Base-by-base conservation (phyloP, 1,140 invertebrate genomes). In the Zaprionus capensis region DNA sequence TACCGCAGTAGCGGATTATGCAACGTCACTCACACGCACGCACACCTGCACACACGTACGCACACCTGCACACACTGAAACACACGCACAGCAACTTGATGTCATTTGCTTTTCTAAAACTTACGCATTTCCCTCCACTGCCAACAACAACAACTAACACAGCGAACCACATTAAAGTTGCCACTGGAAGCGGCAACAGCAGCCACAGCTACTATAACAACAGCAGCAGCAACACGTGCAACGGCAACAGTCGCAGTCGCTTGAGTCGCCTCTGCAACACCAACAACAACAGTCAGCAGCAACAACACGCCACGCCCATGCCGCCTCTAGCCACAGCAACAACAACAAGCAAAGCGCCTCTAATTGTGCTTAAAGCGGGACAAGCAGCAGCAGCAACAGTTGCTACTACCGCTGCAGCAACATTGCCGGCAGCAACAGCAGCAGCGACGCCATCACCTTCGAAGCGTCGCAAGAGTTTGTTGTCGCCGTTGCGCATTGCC, bases 401-500 rank as follows among this genome's bases (percentile, higher is more conserved):
- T 22, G 65, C 70, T 67, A 34, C 59, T 62, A 49, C 73, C 49
- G 72, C 71, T 63, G 34, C 61, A 58, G 34, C 69, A 74, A 46
- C 68, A 12, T 55, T 17, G 31, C 67, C 58, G 22, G 26, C 71
- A 57, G 61, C 69, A 15, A 41, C 67, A 20, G 12, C 72, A 24
- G 51, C 71, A 38, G 49, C 67, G 38, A 53, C 76, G 51, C 62
- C 70, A 44, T 88, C 80, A 28, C 72, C 78, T 26, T 57, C 74
- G 17, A 84, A 90, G 75, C 85, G 78, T 36, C 91, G 85, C 59
- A 91, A 87, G 71, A 84, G 83, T 75, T 80, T 91, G 41, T 67
- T 91, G 26, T 91, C 90, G 57, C 88, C 88, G 26, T 72, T 91
- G 71, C 76, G 77, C 26, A 75, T 91, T 41, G 70, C 55, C 44